Conservation (phyloP, 2,113 vertebrate genomes). For the Amblyornis subalaris region DNA sequence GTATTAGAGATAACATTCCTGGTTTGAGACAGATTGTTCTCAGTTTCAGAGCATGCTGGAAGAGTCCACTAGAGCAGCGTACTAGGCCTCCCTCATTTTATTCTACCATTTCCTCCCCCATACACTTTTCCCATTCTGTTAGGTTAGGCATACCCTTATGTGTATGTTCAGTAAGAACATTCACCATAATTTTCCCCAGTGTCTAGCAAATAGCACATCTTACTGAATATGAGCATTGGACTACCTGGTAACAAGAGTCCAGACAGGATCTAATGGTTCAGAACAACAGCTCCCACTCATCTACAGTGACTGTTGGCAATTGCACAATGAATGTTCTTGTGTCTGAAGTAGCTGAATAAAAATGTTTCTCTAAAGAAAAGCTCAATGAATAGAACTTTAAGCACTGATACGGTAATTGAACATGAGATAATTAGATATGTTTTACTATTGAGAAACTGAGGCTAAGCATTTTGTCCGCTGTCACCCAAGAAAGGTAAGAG, state of each 20-base stretch:
- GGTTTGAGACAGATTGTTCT: not conserved
- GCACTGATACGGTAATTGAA: not conserved
- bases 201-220: not conserved
- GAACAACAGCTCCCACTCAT: not conserved
- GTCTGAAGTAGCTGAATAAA: not conserved
- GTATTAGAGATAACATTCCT: not conserved
- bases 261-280: not conserved
- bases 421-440: not conserved
- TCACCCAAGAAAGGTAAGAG: not conserved
- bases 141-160: fast-evolving
- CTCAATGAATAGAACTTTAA: not conserved
- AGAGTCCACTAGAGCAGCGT: not conserved
- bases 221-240: not conserved
- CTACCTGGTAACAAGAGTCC: not conserved
- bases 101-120: not conserved
- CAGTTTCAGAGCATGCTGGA: not conserved
- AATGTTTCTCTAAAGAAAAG: not conserved
- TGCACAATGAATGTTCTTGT: not conserved
- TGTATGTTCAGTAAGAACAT: not conserved
- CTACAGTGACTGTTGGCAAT: not conserved
- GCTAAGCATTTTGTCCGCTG: not conserved
- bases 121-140: not conserved
- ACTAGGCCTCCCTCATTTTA: not conserved
- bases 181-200: not conserved
- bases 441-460: not conserved